A percentile compares a stretch with the other conserved stretches of the same genome.
Evolutionary conservation across 2,888 invertebrate genomes (phyloP).

Genomic region (Drosophila borealis): DNA sequence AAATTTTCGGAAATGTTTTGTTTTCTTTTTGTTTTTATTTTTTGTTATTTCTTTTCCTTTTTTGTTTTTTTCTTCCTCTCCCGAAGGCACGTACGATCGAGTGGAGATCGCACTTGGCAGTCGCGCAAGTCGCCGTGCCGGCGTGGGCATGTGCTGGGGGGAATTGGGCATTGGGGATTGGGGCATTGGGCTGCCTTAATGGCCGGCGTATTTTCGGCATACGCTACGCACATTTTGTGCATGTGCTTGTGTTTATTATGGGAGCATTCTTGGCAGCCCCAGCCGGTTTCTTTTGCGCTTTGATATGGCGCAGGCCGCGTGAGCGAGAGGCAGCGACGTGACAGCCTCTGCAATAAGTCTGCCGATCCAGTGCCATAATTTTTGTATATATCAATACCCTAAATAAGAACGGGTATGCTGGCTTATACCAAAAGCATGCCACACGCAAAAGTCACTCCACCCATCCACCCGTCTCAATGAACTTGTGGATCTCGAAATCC

Average conservation of each 20-base stretch:
- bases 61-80: background rate
- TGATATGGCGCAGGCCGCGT: conserved; percentile 42
- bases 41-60: background rate
- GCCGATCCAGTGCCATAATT: conserved; percentile 81
- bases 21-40: conserved; percentile 9
- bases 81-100: conserved; percentile 58
- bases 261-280: conserved; percentile 34
- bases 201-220: conserved; percentile 79
- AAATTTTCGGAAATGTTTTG: conserved; percentile 78
- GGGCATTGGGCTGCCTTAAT: conserved; percentile 63
- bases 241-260: conserved; percentile 59
- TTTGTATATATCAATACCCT: conserved; percentile 57
- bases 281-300: conserved; percentile 64
- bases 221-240: conserved; percentile 77
- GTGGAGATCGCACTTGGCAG: conserved; percentile 52
- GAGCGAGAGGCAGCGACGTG: conserved; percentile 10
- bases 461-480: no score
- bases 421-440: no score
- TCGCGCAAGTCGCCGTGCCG: conserved; percentile 10
- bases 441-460: no score
- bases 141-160: conserved; percentile 45
- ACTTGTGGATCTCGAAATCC: no score
- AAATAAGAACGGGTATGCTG: background rate
- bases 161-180: conserved; percentile 21
- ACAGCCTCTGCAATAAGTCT: conserved; percentile 70